These are phyloP conservation scores for Loxodonta africana DNA, from an alignment of 2,113 vertebrate genomes.

Conservation along the genomic window DNA sequence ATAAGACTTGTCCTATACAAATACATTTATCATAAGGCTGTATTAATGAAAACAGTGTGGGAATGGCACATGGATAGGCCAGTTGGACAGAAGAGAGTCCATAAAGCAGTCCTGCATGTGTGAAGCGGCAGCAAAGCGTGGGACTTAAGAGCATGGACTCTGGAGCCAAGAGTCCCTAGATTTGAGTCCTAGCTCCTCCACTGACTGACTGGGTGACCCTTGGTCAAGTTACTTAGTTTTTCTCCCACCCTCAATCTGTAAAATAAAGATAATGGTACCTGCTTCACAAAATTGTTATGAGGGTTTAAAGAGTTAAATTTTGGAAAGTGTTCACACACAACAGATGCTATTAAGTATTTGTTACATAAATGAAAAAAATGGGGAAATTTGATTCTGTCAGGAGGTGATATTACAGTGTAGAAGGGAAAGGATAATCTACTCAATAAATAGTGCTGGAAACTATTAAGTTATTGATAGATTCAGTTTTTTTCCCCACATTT, in stretches of 20 bases:
- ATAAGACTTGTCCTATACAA: too few species aligned
- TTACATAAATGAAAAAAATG: neutral
- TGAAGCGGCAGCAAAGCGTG: too few species aligned
- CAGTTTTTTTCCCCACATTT: neutral
- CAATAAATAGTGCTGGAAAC: neutral
- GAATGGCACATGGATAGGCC: too few species aligned
- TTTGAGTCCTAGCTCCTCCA: neutral
- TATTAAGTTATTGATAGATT: neutral
- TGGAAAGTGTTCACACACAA: neutral
- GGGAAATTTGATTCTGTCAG: neutral
- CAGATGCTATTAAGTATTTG: neutral
- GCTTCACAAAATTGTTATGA: neutral
- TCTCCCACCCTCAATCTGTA: neutral
- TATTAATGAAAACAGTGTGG: too few species aligned
- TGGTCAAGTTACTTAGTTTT: neutral
- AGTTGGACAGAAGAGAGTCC: too few species aligned
- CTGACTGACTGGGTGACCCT: neutral
- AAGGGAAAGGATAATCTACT: neutral
- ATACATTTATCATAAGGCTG: too few species aligned
- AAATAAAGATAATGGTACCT: neutral
- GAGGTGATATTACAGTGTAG: neutral
- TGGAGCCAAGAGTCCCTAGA: neutral
- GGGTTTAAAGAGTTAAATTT: constrained; percentile 9
- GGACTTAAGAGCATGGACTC: neutral
- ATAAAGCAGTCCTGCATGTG: too few species aligned